A percentile compares a stretch with the other conserved stretches of the same genome.
Conservation (phyloP, 2,797 vertebrate genomes). For the Halcyon leucocephala region DNA sequence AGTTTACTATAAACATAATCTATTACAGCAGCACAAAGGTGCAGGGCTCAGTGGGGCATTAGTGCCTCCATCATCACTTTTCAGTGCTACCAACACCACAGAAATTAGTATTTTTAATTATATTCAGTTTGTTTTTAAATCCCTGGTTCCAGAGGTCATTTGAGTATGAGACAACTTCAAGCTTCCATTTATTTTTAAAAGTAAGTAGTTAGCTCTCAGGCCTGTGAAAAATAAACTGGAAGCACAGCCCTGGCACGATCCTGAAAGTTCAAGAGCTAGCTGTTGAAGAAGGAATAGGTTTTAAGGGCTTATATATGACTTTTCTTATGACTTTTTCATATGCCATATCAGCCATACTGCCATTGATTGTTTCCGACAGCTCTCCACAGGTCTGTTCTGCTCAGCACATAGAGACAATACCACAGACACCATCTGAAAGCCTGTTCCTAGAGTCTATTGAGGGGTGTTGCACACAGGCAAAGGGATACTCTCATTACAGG, state of each 20-base stretch:
- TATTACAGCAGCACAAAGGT: not conserved
- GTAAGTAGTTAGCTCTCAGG: not conserved
- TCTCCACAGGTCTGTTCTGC: not conserved
- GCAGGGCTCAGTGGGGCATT: not conserved
- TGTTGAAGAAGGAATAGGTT: not conserved
- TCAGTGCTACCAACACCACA: not conserved
- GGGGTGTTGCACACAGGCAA: not conserved
- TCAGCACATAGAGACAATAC: accelerated
- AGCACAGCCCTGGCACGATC: not conserved
- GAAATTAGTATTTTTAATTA: not conserved
- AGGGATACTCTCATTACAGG: not conserved
- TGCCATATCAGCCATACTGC: not conserved
- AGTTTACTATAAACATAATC: not conserved
- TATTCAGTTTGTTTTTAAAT: not conserved
- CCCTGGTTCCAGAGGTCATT: not conserved
- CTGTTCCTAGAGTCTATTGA: not conserved
- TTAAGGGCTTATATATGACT: constrained; percentile 17
- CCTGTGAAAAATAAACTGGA: constrained; percentile 9
- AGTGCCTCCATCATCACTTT: not conserved
- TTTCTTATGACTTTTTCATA: not conserved
- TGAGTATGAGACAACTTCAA: not conserved
- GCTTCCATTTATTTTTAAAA: not conserved
- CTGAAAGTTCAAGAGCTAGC: not conserved
- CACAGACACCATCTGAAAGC: not conserved
- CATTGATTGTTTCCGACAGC: not conserved